Evolutionary conservation across 2,113 vertebrate species (phyloP).

Genomic region (Caloenas nicobarica): DNA sequence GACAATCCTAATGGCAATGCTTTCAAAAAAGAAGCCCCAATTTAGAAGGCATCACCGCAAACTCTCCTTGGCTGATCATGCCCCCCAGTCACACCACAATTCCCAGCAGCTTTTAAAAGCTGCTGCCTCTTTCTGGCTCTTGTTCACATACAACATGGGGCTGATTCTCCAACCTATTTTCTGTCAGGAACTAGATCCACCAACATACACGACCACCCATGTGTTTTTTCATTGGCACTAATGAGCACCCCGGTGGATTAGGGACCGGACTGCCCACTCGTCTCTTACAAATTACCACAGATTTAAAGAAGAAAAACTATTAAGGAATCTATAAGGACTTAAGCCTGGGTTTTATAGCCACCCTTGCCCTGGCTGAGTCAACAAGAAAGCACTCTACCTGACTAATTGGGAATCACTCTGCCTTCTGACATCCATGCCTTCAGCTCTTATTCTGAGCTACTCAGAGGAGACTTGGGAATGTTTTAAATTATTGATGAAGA

Average conservation of each 20-base stretch:
- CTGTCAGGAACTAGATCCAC: neutral
- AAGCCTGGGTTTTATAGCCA: conserved; percentile 43
- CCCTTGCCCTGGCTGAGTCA: conserved; percentile 58
- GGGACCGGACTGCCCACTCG: neutral
- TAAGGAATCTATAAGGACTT: conserved; percentile 23
- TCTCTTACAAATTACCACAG: conserved; percentile 32
- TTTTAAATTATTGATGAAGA: conserved; percentile 74
- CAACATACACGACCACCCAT: accelerated
- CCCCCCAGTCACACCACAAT: neutral
- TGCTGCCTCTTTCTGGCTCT: neutral
- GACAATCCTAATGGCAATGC: neutral
- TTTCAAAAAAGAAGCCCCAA: neutral
- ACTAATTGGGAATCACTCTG: conserved; percentile 71
- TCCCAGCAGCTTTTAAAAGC: neutral
- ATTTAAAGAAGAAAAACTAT: conserved; percentile 39
- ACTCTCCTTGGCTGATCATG: neutral
- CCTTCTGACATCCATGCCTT: conserved; percentile 60
- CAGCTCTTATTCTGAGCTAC: conserved; percentile 57
- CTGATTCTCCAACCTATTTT: neutral
- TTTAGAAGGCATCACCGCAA: neutral
- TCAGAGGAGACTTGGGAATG: conserved; percentile 37
- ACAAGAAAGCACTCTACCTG: conserved; percentile 59
- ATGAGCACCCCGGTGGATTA: conserved; percentile 40
- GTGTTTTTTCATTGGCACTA: neutral
- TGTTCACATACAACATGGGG: neutral